These are phyloP conservation scores for Lochmaea capreae DNA, from an alignment of 2,888 invertebrate genomes.

Conservation along the genomic window DNA sequence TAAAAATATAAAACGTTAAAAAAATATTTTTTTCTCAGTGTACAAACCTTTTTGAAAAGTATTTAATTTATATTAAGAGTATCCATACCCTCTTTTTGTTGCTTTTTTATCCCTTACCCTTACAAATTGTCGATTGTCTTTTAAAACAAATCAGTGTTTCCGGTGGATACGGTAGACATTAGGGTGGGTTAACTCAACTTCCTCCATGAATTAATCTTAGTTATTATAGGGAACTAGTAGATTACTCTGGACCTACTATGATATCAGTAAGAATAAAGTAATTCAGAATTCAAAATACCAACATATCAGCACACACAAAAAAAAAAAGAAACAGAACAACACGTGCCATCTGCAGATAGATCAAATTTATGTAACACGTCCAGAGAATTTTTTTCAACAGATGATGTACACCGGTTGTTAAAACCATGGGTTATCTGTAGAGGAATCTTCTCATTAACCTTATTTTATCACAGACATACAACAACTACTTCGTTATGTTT, in stretches of 20 bases:
- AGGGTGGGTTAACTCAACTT: neutral
- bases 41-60: too few species aligned
- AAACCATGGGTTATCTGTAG: conserved; percentile 8
- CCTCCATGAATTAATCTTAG: neutral
- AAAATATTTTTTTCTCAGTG: too few species aligned
- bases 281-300: too few species aligned
- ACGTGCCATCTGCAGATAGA: too few species aligned
- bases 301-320: too few species aligned
- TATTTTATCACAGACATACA: neutral
- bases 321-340: too few species aligned
- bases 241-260: neutral
- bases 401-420: neutral
- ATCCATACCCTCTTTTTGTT: neutral
- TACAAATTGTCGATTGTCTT: neutral
- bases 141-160: conserved; percentile 3
- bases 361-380: too few species aligned
- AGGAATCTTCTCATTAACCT: conserved; percentile 20
- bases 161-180: neutral
- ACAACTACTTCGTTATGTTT: conserved; percentile 3
- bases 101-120: neutral
- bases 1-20: too few species aligned
- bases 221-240: too few species aligned
- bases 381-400: too few species aligned
- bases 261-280: too few species aligned
- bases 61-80: too few species aligned